Percentiles rank a stretch among this genome's conserved stretches.
phyloP scores from a whole-genome alignment of 2,113 vertebrate species.

The Gallinago paraguaiae region DNA sequence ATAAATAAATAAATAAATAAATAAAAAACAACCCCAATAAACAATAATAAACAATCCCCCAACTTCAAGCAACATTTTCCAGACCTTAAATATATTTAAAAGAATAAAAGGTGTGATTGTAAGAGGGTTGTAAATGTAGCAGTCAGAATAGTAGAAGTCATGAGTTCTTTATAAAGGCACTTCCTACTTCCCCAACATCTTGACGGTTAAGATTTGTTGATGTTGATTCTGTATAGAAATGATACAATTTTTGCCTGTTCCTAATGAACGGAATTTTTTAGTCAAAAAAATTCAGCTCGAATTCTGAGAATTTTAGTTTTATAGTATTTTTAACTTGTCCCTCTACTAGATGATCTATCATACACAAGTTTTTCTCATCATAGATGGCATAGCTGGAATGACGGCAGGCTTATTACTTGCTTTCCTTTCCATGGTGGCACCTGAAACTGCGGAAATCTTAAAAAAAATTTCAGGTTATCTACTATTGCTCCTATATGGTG shows the following conservation, averaged over 20 bases:
- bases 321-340: not conserved
- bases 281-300: not conserved
- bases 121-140: not conserved
- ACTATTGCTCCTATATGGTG: not conserved
- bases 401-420: not conserved
- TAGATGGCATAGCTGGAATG: not conserved
- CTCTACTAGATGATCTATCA: not conserved
- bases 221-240: not conserved
- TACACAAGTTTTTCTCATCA: not conserved
- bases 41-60: not conserved
- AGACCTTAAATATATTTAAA: not conserved
- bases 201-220: not conserved
- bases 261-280: not conserved
- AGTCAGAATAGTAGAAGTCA: not conserved
- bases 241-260: not conserved
- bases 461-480: not conserved
- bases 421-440: not conserved
- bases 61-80: not conserved
- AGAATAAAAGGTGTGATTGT: not conserved
- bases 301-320: not conserved
- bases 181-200: not conserved
- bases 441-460: not conserved
- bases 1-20: not conserved
- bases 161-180: not conserved
- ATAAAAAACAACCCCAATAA: not conserved